Percentiles rank a stretch among this genome's conserved stretches.
Conservation (phyloP, 1,140 invertebrate species). For the Liolophura sinensis region DNA sequence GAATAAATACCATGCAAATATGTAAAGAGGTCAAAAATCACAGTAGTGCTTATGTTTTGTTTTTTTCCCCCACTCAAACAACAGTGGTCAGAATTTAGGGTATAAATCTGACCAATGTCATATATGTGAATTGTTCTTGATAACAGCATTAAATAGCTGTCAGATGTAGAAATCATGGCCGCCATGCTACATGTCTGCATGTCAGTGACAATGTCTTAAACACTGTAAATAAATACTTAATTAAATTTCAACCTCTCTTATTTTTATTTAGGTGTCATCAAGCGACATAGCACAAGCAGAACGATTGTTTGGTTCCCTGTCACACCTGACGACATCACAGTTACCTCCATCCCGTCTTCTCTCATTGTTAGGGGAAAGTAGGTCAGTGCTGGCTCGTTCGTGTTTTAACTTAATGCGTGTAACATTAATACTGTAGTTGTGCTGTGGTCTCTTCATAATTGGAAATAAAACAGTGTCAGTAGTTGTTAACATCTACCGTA, state of each 20-base stretch:
- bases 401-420: background rate
- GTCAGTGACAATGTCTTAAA: background rate
- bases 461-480: background rate
- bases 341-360: conserved; percentile 44
- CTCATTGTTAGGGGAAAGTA: conserved; percentile 40
- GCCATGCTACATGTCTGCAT: background rate
- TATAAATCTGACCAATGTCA: no score
- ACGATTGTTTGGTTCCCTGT: conserved; percentile 51
- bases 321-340: conserved; percentile 40
- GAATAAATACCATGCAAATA: no score
- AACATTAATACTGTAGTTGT: background rate
- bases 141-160: no score
- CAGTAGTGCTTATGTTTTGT: no score
- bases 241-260: background rate
- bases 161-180: background rate
- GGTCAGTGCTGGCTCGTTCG: conserved; percentile 21
- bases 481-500: conserved; percentile 9
- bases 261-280: conserved; percentile 42
- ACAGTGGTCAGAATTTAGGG: no score
- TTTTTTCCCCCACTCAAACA: no score
- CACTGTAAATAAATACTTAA: background rate
- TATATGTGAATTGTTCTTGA: no score
- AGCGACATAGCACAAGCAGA: conserved; percentile 52
- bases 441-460: conserved; percentile 7
- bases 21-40: no score